Evolutionary conservation across 2,888 invertebrate species (phyloP), one percentile per base, ranked within the genome.

Genomic region (Cryptus viduatorius): DNA sequence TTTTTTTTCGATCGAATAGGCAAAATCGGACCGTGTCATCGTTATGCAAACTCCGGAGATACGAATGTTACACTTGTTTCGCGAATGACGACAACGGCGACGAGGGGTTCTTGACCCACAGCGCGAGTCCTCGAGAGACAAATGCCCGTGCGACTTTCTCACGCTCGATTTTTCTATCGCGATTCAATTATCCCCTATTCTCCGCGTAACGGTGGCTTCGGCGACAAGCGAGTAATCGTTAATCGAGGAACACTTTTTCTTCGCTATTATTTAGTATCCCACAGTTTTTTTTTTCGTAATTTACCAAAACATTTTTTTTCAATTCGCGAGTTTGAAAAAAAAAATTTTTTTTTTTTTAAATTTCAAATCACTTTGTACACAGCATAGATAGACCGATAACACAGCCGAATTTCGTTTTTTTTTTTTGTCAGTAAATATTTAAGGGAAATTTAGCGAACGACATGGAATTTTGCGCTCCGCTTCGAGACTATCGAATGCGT

Each of bases 51-150:
- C 79, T 46, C 56, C 75, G 73, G 50, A 44, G 59, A 80, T 72
- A 56, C 77, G 61, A 82, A 80, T 82, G 84, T 67, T 80, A 80
- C 69, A 78, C 78, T 80, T 75, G 61, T 77, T 53, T 42, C 50
- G 48, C 37, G 48, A 64, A 50, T 67, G 59, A 56, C 68, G 46
- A 50, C 72, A 59, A 56, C 64, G 53, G 1, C 50, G 59, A 53
- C 61, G 81, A 65, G 82, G 85, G 86, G 77, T 86, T 83, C 85
- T 87, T 87, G 83, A 87, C 87, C 85, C 77, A 81, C 78, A 85
- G 76, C 83, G 78, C 86, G 83, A 84, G 72, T 86, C 83, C 84
- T 78, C 71, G 84, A 72, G 79, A 53, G 80, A 79, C 64, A 71
- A 79, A 73, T 72, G 73, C 71, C 75, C 67, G 69, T 82, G 59